A percentile compares a stretch with the other conserved stretches of the same genome.
phyloP scores from a whole-genome alignment of 2,888 invertebrate species.

The Pocota personata region DNA sequence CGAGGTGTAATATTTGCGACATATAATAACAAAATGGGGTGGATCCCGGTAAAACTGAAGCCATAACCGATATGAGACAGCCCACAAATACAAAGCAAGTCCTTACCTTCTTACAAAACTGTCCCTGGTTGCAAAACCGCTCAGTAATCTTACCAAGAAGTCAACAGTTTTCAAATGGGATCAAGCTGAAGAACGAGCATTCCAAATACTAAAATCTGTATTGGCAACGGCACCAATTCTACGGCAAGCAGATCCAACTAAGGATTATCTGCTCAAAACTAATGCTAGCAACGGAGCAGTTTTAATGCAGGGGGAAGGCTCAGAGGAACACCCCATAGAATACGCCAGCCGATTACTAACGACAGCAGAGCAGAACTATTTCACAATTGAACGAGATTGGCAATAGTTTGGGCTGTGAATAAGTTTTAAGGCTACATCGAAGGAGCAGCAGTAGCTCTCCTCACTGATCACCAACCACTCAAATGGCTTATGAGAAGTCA shows the following conservation, averaged over 20 bases:
- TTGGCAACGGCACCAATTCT: constrained; percentile 74
- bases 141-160: constrained; percentile 76
- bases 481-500: neutral
- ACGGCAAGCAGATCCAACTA: neutral
- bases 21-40: too few relatives aligned
- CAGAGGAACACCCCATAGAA: constrained; percentile 20
- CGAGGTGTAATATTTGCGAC: too few relatives aligned
- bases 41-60: constrained; percentile 74
- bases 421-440: neutral
- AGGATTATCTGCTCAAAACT: neutral
- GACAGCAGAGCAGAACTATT: neutral
- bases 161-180: too few relatives aligned
- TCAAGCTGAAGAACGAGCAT: constrained; percentile 23
- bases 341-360: constrained; percentile 74
- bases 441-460: neutral
- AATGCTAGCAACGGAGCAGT: constrained; percentile 57
- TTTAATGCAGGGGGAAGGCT: constrained; percentile 39
- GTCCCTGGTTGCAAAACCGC: constrained; percentile 72
- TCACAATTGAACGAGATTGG: neutral
- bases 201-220: neutral
- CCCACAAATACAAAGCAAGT: neutral
- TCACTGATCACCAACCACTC: neutral
- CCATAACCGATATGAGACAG: neutral
- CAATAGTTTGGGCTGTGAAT: neutral
- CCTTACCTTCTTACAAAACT: neutral